Conservation (phyloP, 2,797 vertebrate species). For the Threskiornis aethiopicus region DNA sequence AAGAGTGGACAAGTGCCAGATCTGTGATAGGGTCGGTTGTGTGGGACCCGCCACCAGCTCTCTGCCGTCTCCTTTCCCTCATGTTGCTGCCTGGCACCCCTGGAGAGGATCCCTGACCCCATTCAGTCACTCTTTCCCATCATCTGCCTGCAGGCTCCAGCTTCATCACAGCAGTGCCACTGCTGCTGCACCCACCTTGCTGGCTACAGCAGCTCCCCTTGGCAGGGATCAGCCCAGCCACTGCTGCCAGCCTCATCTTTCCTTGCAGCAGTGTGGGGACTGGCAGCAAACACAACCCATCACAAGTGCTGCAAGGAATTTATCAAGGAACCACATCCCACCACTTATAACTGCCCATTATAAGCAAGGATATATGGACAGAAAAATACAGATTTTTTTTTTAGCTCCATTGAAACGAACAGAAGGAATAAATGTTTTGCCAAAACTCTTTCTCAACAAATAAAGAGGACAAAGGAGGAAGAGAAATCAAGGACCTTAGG, state of each 20-base stretch:
- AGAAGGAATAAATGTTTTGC: not conserved
- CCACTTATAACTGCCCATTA: not conserved
- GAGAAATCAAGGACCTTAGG: not conserved
- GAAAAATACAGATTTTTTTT: not conserved
- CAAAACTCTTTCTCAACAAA: not conserved
- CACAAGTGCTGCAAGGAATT: not conserved
- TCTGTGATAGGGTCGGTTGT: not conserved
- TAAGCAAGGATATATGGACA: not conserved
- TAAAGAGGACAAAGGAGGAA: not conserved
- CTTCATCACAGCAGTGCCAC: not conserved
- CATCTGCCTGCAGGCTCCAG: not conserved
- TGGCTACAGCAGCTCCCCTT: not conserved
- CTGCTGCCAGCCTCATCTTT: not conserved
- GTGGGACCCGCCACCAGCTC: not conserved
- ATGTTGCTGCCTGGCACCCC: rapidly evolving
- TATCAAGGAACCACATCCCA: not conserved
- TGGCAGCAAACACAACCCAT: not conserved
- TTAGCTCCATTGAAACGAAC: not conserved
- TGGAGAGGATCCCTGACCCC: not conserved
- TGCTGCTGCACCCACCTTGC: not conserved
- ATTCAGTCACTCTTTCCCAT: not conserved
- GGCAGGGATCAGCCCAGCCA: not conserved
- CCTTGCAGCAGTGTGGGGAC: not conserved
- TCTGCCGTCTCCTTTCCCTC: not conserved
- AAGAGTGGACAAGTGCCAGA: not conserved